phyloP scores from a whole-genome alignment of 2,113 vertebrate species.

The Bettongia penicillata region DNA sequence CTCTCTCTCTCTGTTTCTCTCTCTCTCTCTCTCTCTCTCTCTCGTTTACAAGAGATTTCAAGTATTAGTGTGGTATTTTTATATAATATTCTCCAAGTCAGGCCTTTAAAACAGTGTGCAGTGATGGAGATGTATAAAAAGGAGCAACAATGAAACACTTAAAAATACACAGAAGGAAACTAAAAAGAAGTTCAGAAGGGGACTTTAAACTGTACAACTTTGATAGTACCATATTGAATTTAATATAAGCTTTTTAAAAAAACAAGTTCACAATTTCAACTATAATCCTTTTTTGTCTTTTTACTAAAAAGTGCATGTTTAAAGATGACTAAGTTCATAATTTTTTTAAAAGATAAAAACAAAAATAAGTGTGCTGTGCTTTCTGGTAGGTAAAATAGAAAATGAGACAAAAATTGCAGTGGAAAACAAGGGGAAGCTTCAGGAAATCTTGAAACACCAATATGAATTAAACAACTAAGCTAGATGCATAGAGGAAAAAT shows the following conservation, averaged over 20 bases:
- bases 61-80: neutral
- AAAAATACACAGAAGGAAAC: neutral
- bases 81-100: slow-evolving; percentile 25
- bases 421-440: slow-evolving; percentile 16
- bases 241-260: neutral
- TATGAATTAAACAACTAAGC: slow-evolving; percentile 4
- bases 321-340: neutral
- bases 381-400: slow-evolving; percentile 20
- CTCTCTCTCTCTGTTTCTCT: neutral
- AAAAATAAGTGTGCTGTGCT: slow-evolving; percentile 4
- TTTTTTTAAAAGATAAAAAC: neutral
- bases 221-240: neutral
- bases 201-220: neutral
- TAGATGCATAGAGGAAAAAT: neutral
- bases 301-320: neutral
- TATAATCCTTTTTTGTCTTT: neutral
- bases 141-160: neutral
- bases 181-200: neutral
- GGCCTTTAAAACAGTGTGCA: neutral
- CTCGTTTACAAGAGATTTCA: neutral
- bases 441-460: slow-evolving; percentile 22
- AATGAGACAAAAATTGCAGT: neutral
- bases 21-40: neutral
- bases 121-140: neutral
- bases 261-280: neutral